Evolutionary conservation across 2,113 vertebrate genomes (phyloP).

Genomic region (Trematocara stigmaticum): DNA sequence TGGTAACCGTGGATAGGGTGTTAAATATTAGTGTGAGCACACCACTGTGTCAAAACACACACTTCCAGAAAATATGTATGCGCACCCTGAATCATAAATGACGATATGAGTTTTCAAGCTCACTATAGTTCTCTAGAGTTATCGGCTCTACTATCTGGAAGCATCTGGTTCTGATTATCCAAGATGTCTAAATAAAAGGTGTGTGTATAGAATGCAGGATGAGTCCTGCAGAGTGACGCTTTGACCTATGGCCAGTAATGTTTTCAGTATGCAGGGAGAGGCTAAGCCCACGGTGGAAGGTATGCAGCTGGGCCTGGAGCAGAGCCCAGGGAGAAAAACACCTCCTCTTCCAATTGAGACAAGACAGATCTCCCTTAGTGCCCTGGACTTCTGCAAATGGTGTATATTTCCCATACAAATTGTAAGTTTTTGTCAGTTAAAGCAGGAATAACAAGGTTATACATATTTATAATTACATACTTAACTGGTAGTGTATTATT

Average conservation of each 20-base stretch:
- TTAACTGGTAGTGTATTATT: not conserved
- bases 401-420: not conserved
- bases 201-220: not conserved
- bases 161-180: constrained; percentile 43
- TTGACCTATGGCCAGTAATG: constrained; percentile 65
- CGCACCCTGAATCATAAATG: not conserved
- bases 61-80: not conserved
- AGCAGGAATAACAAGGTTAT: not conserved
- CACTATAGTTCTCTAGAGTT: not conserved
- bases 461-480: not conserved
- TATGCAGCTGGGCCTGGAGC: constrained; percentile 65
- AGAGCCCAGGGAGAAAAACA: constrained; percentile 50
- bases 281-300: constrained; percentile 52
- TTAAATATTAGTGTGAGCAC: not conserved
- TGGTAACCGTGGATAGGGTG: constrained; percentile 18
- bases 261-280: constrained; percentile 66
- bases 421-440: not conserved
- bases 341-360: constrained; percentile 58
- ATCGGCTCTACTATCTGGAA: not conserved
- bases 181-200: constrained; percentile 32
- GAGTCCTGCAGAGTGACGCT: constrained; percentile 41
- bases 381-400: not conserved
- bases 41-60: not conserved
- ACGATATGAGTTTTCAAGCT: not conserved
- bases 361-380: constrained; percentile 57